phyloP scores from a whole-genome alignment of 2,113 vertebrate genomes.

The Leucoraja erinaceus region DNA sequence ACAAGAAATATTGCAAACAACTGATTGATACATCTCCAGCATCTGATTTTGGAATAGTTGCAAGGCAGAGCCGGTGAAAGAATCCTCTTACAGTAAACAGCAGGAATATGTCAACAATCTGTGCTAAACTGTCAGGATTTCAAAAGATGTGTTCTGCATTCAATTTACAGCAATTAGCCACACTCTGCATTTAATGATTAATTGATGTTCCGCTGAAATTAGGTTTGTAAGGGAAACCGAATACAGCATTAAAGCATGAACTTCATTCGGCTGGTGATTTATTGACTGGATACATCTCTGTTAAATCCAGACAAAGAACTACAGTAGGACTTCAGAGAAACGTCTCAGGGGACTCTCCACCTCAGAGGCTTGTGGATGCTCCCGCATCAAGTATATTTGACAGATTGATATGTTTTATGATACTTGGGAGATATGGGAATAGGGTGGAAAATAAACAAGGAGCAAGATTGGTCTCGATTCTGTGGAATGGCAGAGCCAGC shows the following conservation, averaged over 20 bases:
- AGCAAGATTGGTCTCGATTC: too few species aligned
- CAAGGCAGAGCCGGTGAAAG: neutral
- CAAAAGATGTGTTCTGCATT: constrained; percentile 32
- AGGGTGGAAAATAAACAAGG: too few species aligned
- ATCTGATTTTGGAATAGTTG: constrained; percentile 10
- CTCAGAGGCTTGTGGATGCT: too few species aligned
- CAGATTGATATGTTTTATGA: too few species aligned
- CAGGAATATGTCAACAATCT: constrained; percentile 33
- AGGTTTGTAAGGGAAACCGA: neutral
- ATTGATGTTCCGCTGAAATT: constrained; percentile 1
- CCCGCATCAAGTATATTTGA: too few species aligned
- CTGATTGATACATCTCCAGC: neutral
- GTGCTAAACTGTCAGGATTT: neutral
- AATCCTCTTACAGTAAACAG: neutral
- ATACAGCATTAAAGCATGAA: constrained; percentile 27
- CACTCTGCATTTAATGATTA: neutral
- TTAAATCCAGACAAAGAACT: constrained; percentile 4
- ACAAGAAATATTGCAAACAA: constrained; percentile 50
- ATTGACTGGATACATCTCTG: constrained; percentile 3
- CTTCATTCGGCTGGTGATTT: neutral
- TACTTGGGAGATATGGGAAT: too few species aligned
- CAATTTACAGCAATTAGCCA: constrained; percentile 24
- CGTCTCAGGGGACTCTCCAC: too few species aligned
- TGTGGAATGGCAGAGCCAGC: too few species aligned
- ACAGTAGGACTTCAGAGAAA: neutral